Conservation (phyloP, 2,888 invertebrate species). For the Tenthredo notha region DNA sequence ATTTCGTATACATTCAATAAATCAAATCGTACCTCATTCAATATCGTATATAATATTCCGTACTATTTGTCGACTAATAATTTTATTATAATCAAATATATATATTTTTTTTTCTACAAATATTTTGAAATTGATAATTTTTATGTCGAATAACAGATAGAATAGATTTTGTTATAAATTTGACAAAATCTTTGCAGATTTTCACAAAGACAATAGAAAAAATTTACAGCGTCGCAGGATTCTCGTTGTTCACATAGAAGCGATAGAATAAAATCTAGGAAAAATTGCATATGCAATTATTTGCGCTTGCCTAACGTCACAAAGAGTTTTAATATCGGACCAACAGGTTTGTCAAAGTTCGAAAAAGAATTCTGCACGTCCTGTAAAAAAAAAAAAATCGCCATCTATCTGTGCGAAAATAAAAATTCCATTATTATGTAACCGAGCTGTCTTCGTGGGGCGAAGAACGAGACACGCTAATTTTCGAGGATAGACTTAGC, state of each 20-base stretch:
- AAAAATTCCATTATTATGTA: slow-evolving; percentile 8
- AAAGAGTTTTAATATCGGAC: neutral
- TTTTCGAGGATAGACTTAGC: slow-evolving; percentile 19
- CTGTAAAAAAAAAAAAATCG: neutral
- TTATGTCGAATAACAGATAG: neutral
- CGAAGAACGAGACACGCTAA: slow-evolving; percentile 41
- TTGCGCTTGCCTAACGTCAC: neutral
- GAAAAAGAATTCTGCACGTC: neutral
- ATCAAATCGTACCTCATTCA: neutral
- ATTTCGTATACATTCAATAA: too few species aligned
- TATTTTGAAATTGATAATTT: neutral
- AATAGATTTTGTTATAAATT: neutral
- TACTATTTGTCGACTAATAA: neutral
- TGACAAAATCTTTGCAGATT: neutral
- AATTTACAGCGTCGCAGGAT: neutral
- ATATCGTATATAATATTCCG: neutral
- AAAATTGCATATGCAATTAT: neutral
- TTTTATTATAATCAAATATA: neutral
- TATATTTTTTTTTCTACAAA: neutral
- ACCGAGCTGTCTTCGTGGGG: slow-evolving; percentile 10
- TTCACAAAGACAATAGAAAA: neutral
- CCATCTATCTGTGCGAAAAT: neutral
- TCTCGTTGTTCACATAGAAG: neutral
- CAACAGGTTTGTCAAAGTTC: neutral
- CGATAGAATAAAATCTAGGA: neutral